These are phyloP conservation scores for Styela plicata DNA, from an alignment of 23 tunicate species.

Conservation along the genomic window DNA sequence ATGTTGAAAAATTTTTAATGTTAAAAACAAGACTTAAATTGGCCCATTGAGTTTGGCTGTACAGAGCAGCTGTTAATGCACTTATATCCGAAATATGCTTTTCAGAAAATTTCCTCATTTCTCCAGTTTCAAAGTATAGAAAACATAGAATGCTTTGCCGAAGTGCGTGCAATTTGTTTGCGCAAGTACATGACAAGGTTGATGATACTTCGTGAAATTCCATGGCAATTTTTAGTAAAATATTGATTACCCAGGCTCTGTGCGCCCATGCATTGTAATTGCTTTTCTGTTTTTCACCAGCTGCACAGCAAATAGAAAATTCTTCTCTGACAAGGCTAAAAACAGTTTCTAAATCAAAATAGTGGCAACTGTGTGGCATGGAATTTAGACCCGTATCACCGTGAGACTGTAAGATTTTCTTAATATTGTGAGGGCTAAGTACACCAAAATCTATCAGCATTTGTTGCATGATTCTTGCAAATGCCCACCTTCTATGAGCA, in stretches of 20 bases:
- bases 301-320: conserved; percentile 17
- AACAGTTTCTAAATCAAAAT: conserved; percentile 9
- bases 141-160: background rate
- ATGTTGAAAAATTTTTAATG: background rate
- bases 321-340: conserved; percentile 16
- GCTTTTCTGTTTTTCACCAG: conserved; percentile 28
- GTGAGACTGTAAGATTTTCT: background rate
- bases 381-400: background rate
- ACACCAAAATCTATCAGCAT: background rate
- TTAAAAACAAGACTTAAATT: background rate
- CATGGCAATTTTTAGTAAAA: background rate
- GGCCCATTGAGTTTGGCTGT: background rate
- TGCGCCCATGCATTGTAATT: conserved; percentile 56
- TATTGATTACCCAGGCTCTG: conserved; percentile 35
- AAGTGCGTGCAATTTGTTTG: no score
- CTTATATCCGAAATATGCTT: conserved; percentile 12
- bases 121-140: background rate
- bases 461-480: background rate
- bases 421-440: background rate
- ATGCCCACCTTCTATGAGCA: conserved; percentile 49
- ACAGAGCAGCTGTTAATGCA: background rate
- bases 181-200: background rate
- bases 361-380: background rate
- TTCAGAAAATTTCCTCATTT: background rate
- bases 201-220: no score